These are phyloP conservation scores for Hormaphis cornu DNA, from an alignment of 1,140 invertebrate genomes.

Conservation along the genomic window DNA sequence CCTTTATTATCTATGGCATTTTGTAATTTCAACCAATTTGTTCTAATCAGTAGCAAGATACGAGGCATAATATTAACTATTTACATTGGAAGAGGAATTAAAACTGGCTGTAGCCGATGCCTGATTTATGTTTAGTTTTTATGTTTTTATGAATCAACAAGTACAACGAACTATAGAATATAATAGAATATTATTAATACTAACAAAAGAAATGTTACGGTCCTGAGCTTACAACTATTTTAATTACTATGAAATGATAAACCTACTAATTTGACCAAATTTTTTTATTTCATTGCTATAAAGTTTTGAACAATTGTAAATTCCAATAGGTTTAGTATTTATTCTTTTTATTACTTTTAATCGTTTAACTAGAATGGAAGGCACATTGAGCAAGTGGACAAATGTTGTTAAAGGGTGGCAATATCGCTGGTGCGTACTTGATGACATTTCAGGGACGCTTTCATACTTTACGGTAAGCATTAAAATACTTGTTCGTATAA, in stretches of 20 bases:
- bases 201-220: no score
- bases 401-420: conserved; percentile 99
- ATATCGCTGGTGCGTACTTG: conserved; percentile 97
- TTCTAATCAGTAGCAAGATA: no score
- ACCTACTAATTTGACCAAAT: neutral
- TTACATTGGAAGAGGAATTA: no score
- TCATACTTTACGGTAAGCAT: conserved; percentile 92
- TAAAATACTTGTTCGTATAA: neutral
- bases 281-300: neutral
- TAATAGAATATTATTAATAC: no score
- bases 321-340: conserved; percentile 5
- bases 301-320: conserved; percentile 1
- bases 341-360: conserved; percentile 6
- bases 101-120: no score
- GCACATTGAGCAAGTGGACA: conserved; percentile 98
- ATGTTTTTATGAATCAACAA: no score
- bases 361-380: conserved; percentile 61
- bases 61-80: no score
- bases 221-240: no score
- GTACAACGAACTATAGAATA: no score
- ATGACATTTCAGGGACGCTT: conserved; percentile 86
- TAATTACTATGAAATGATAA: neutral
- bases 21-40: no score
- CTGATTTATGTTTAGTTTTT: no score
- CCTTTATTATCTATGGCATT: no score